phyloP scores from a whole-genome alignment of 2,797 vertebrate species.

The Varecia variegata region DNA sequence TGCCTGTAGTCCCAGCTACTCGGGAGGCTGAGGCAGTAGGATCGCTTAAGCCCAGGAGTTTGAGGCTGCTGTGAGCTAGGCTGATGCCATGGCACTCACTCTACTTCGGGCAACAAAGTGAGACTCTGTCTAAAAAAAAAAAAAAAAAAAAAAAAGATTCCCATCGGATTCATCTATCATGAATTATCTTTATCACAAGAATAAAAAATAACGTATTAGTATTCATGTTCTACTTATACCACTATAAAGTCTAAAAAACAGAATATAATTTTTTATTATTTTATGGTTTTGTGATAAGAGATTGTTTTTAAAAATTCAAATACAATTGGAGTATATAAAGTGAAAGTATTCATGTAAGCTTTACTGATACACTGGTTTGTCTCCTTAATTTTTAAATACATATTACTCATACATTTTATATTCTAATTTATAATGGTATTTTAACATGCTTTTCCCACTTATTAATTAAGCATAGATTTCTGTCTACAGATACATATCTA shows the following conservation, averaged over 20 bases:
- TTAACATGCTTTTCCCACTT: neutral
- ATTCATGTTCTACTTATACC: neutral
- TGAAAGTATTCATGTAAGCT: neutral
- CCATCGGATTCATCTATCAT: neutral
- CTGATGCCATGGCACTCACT: too few species aligned
- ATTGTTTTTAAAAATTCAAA: neutral
- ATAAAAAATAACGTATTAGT: neutral
- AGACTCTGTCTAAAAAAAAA: too few species aligned
- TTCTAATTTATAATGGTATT: neutral
- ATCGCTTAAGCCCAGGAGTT: too few species aligned
- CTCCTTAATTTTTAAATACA: neutral
- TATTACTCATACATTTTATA: neutral
- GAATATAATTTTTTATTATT: neutral
- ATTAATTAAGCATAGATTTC: neutral
- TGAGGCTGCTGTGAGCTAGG: too few species aligned
- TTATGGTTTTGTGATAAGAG: neutral
- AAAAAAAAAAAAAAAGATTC: too few species aligned
- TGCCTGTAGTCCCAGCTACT: too few species aligned
- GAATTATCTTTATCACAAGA: neutral
- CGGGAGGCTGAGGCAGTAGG: too few species aligned
- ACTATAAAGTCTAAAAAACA: neutral
- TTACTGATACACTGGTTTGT: neutral
- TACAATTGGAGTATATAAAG: neutral
- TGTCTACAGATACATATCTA: neutral
- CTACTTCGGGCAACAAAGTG: too few species aligned